Conservation (phyloP, 2,888 invertebrate species). For the Drosophila phalerata region DNA sequence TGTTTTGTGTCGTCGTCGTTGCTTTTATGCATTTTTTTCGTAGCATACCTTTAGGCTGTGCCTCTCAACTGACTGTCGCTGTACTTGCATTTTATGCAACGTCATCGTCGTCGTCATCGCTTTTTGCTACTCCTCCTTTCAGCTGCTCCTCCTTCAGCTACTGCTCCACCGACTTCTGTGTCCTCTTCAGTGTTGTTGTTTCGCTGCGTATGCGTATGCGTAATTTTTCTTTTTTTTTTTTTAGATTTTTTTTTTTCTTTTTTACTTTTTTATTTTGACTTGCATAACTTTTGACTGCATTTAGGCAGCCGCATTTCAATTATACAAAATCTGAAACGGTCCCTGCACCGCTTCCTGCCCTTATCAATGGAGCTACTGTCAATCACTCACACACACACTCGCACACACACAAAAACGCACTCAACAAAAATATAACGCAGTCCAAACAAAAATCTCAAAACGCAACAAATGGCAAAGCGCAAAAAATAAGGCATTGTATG, state of each 20-base stretch:
- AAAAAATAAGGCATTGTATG: slow-evolving; percentile 65
- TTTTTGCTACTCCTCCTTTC: slow-evolving; percentile 8
- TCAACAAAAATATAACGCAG: slow-evolving; percentile 20
- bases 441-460: slow-evolving; percentile 54
- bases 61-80: slow-evolving; percentile 55
- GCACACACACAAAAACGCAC: slow-evolving; percentile 19
- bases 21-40: slow-evolving; percentile 65
- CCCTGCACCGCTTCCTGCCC: not conserved
- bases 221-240: slow-evolving; percentile 14
- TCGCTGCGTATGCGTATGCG: slow-evolving; percentile 72
- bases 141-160: too few relatives aligned
- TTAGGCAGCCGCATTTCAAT: slow-evolving; percentile 61
- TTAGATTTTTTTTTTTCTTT: slow-evolving; percentile 24
- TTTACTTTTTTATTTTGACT: slow-evolving; percentile 50
- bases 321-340: slow-evolving; percentile 45
- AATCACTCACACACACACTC: slow-evolving; percentile 35
- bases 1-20: slow-evolving; percentile 16
- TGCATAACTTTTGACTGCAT: slow-evolving; percentile 67
- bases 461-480: slow-evolving; percentile 70
- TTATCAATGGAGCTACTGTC: too few relatives aligned
- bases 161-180: not conserved
- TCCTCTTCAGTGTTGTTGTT: slow-evolving; percentile 26
- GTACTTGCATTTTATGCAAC: slow-evolving; percentile 60
- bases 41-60: slow-evolving; percentile 75
- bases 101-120: slow-evolving; percentile 33